Conservation (phyloP, 2,797 vertebrate species). For the Helarctos malayanus region DNA sequence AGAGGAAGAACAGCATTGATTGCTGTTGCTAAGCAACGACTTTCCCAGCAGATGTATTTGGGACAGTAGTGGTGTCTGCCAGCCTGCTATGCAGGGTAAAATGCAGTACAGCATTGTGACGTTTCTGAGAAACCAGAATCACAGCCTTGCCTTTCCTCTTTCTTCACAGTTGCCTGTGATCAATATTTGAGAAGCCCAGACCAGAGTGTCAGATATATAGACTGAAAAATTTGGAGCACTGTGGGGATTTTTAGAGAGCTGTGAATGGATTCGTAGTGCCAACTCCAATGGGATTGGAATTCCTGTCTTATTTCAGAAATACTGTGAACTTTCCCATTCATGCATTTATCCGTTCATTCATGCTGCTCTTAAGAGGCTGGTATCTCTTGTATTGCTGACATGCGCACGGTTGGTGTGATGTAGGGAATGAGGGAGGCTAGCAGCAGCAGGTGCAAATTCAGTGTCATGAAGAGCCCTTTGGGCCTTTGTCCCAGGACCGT, state of each 20-base stretch:
- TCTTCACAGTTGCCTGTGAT: neutral
- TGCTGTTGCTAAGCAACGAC: slow-evolving; percentile 92
- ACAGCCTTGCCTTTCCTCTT: neutral
- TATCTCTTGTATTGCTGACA: neutral
- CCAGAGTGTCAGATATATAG: neutral
- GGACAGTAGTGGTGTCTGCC: slow-evolving; percentile 82
- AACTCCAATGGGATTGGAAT: neutral
- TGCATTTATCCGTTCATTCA: neutral
- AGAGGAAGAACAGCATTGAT: slow-evolving; percentile 88
- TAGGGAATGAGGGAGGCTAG: neutral
- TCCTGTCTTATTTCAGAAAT: slow-evolving; percentile 34
- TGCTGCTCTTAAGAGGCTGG: neutral
- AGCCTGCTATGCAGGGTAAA: slow-evolving; percentile 57
- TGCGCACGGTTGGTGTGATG: neutral
- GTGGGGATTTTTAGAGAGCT: neutral
- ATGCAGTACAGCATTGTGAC: slow-evolving; percentile 55
- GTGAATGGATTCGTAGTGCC: neutral
- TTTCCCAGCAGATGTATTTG: slow-evolving; percentile 85
- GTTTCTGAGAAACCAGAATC: slow-evolving; percentile 61
- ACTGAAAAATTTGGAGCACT: neutral
- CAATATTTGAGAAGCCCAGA: slow-evolving; percentile 19
- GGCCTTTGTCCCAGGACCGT: neutral
- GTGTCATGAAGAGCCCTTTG: neutral
- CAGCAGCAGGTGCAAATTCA: too few species aligned
- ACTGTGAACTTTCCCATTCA: slow-evolving; percentile 7